Base-by-base conservation (phyloP, 2,113 vertebrate species). In the Dunckerocampus dactyliophorus region DNA sequence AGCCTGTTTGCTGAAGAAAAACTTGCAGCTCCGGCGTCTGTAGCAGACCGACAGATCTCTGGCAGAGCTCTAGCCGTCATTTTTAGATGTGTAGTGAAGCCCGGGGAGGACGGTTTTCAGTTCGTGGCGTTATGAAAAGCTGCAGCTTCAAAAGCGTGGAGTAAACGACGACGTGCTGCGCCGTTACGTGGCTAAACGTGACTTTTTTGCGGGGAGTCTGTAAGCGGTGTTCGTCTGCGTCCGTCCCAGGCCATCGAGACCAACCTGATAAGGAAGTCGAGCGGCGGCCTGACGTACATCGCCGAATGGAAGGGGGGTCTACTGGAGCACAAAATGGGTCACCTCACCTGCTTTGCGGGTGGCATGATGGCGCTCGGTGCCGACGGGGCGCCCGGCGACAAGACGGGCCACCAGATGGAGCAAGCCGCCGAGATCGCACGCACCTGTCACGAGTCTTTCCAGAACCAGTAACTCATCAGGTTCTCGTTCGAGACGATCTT, bases 321-420 rank as follows among this genome's bases (percentile, higher is more conserved):
- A 9, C 90, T 99, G 15, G 97, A 99, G 34, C 96, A 98, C 63
- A 99, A 99, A 88, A 99, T 99, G 97, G 97, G 97, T 6, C 97
- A 99, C 73, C 89, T 99, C 74, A 98, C 97, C 3, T 99, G 97
- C 72, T 99, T 99, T 42, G 95, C 97, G 0, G 97, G 97, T 2
- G 97, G 97, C 65, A 99, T 99, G 97, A 97, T 99, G 69, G 96
- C 95, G 0, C 92, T 99, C 0, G 97, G 97, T 11, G 96, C 95
- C 0, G 95, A 98, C 0, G 93, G 95, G 1, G 95, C 95, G 0
- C 92, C 95, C 0, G n/a, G 51, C 1, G 92, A 93, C 76, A 91
- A 91, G 85, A 94, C 91, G 0, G 94, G 94, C 37, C 95, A 92
- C 53, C 94, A 98, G 87, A 95, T 96, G 74, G 94, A 98, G 82